Percentiles rank a stretch among this genome's conserved stretches.
phyloP scores from a whole-genome alignment of 1,140 invertebrate genomes.

The Parapsyche elsis region DNA sequence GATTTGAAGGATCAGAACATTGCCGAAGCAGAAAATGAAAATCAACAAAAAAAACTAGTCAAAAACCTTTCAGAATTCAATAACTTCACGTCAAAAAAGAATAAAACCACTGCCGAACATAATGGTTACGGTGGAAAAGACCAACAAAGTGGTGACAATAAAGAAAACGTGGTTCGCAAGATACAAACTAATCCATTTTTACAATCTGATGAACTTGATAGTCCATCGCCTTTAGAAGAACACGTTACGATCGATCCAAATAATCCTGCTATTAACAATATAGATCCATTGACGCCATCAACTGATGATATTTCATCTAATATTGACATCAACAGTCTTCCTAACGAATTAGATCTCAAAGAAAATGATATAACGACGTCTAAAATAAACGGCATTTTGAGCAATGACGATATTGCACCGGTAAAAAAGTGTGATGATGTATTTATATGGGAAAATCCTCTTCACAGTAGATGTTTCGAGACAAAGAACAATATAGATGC shows the following conservation, averaged over 20 bases:
- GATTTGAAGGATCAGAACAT: slow-evolving; percentile 58
- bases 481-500: slow-evolving; percentile 51
- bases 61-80: slow-evolving; percentile 80
- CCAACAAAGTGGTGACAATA: neutral
- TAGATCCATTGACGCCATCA: neutral
- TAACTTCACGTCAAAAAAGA: slow-evolving; percentile 76
- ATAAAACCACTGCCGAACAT: slow-evolving; percentile 54
- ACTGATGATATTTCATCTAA: neutral
- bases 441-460: slow-evolving; percentile 82
- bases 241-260: no score
- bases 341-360: neutral
- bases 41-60: slow-evolving; percentile 34
- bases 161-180: no score
- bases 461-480: slow-evolving; percentile 69
- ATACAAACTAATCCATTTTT: slow-evolving; percentile 36
- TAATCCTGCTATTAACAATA: no score
- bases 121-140: slow-evolving; percentile 56
- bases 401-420: neutral
- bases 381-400: neutral
- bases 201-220: neutral
- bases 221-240: neutral
- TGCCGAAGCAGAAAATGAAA: slow-evolving; percentile 51
- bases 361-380: neutral
- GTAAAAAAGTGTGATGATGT: slow-evolving; percentile 67
- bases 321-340: neutral